Evolutionary conservation across 1,140 invertebrate species (phyloP), one percentile per base, ranked within the genome.

Genomic region (Agrilus planipennis): DNA sequence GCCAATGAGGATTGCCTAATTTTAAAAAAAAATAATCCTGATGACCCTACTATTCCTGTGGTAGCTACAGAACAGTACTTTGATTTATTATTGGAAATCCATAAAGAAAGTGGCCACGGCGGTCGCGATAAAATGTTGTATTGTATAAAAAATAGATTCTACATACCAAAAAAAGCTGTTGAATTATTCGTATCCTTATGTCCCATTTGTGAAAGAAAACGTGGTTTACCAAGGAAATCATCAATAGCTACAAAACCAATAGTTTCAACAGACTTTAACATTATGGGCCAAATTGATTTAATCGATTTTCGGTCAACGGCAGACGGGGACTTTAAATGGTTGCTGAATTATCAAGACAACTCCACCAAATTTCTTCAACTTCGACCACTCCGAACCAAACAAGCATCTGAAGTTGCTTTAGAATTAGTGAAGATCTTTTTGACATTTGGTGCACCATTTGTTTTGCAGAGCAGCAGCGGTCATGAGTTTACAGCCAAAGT

Each of bases 291-390:
- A 19, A 32, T 42, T 11, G 40, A 42, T 28, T 27, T 42, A 25
- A 45, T 49, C 10, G 47, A 49, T 35, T 46, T 46, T 36, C 57
- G 60, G 36, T 56, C 52, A 30, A 44, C 44, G 30, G 45, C 48
- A 17, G 53, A 58, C 50, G 50, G 48, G 27, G 37, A 58, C 2
- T 60, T 39, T 35, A 54, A 52, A 41, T 62, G 49, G 41, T 35
- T 62, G 34, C 30, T 64, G 12, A 50, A 60, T 23, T 63, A 62
- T 34, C 57, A 64, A 50, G 52, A 61, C 36, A 53, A 60, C 41
- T 47, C 52, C 7, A 64, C 56, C 16, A 64, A 64, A 48, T 62
- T 57, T 46, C 21, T 50, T 16, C 31, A 47, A 30, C 40, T 62
- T 9, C 44, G 48, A 11, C 36, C 57, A 11, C 39, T 65, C 5